Conservation (phyloP, 2,113 vertebrate species). For the Meleagris gallopavo region DNA sequence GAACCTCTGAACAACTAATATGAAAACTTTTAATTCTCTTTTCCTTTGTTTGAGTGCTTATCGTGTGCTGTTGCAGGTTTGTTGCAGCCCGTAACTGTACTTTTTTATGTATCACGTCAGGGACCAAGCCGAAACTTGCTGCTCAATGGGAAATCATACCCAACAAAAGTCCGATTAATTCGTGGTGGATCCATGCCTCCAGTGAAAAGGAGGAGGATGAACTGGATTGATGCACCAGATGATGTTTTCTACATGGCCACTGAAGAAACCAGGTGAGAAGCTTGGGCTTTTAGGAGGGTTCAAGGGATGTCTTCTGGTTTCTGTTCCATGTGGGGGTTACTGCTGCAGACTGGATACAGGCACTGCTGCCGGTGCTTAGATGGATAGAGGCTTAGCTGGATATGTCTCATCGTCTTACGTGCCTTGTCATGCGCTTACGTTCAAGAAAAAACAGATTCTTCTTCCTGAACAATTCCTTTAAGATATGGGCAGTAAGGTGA, state of each 20-base stretch:
- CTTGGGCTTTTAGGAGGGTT: neutral
- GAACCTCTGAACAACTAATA: neutral
- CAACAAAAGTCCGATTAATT: slow-evolving; percentile 90
- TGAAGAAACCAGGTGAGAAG: slow-evolving; percentile 84
- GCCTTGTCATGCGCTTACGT: neutral
- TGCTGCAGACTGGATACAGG: neutral
- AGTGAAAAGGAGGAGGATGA: slow-evolving; percentile 92
- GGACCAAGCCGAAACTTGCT: slow-evolving; percentile 91
- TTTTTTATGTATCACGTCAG: slow-evolving; percentile 72
- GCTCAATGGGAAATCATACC: slow-evolving; percentile 95
- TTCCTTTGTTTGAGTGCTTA: neutral
- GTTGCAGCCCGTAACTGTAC: slow-evolving; percentile 4
- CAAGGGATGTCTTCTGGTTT: neutral
- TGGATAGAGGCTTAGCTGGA: neutral
- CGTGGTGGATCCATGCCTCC: slow-evolving; percentile 83
- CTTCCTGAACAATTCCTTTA: neutral
- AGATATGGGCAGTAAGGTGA: neutral
- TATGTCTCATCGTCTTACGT: neutral
- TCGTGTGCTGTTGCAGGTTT: neutral
- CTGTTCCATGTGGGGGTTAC: neutral
- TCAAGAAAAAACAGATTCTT: neutral
- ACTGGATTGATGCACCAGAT: slow-evolving; percentile 90
- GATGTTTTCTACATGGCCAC: slow-evolving; percentile 84
- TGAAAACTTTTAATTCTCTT: neutral
- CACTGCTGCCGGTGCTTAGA: neutral